Conservation (phyloP, 2,113 vertebrate genomes). For the Tringa solitaria region DNA sequence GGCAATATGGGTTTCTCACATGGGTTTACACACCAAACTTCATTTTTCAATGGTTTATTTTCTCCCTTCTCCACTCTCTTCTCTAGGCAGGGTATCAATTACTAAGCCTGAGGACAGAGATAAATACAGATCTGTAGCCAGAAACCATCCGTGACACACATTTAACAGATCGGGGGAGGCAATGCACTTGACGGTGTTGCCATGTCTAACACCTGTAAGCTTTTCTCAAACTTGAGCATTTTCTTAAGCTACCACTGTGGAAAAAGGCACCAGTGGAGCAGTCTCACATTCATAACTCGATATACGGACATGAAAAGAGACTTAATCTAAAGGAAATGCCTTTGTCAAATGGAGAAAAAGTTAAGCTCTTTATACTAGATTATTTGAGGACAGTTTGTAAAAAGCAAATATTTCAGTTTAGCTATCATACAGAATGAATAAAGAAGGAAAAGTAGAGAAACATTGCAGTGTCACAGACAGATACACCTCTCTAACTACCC, state of each 20-base stretch:
- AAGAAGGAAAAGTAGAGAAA: not conserved
- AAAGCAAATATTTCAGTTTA: not conserved
- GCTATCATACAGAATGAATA: not conserved
- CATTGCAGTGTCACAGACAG: not conserved
- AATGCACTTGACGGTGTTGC: not conserved
- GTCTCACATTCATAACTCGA: not conserved
- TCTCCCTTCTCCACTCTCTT: not conserved
- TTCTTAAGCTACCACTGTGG: not conserved
- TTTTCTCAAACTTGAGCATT: not conserved
- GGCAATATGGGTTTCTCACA: not conserved
- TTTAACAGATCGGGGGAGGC: not conserved
- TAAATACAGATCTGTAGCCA: not conserved
- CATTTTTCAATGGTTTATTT: not conserved
- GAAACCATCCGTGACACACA: rapidly evolving
- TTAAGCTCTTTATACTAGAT: not conserved
- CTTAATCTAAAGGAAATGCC: not conserved
- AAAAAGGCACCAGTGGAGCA: not conserved
- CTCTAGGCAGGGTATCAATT: not conserved
- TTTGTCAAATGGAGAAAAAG: not conserved
- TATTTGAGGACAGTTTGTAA: not conserved
- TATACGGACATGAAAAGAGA: not conserved
- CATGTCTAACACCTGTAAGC: not conserved
- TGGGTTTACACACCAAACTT: not conserved
- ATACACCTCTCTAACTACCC: not conserved
- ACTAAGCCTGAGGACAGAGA: not conserved